Evolutionary conservation across 1,140 invertebrate genomes (phyloP), one percentile per base, ranked within the genome.

Genomic region (Heliconius eleuchia): DNA sequence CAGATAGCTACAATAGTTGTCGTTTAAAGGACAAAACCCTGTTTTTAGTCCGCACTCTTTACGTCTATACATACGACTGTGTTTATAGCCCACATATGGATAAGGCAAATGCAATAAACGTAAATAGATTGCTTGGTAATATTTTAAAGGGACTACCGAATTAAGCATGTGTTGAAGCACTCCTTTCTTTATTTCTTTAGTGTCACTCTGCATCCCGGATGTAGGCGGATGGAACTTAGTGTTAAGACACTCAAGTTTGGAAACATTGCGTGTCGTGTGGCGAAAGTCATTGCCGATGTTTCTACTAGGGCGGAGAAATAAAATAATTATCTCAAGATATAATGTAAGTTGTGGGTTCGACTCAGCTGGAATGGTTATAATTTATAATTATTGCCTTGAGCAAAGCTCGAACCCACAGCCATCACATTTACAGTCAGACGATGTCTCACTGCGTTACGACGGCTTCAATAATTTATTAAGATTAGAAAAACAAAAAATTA

Each of bases 11-110:
- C 89, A 89, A 92, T 89, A 87, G 86, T 88, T 91, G 91, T 91
- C 89, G 87, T 89, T 90, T 92, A 91, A 86, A 92, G 84, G 88
- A 92, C 89, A 88, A 90, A 92, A 86, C 86, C 91, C 91, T 92
- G 91, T 92, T 91, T 90, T 92, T 90, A 84, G 89, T 85, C 85
- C 89, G 88, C 87, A 86, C 86, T 90, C 87, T 89, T 90, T 87
- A 91, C 88, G 81, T 72, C 71, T 66, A 13, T 27, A 60, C 34
- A 13, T 27, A 60, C 34, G 5, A 37, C 42, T 76, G 60, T 77
- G 78, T 73, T 76, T 79, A 79, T 75, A 79, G 60, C 19, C 50
- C 34, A 80, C 77, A 71, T 60, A 85, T 70, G 76, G 79, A 76
- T 82, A 79, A 76, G 23, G 37, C 60, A 60, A n/a, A 70, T 42